A percentile compares a stretch with the other conserved stretches of the same genome.
Conservation (phyloP, 2,888 invertebrate species). For the Itoplectis maculator region DNA sequence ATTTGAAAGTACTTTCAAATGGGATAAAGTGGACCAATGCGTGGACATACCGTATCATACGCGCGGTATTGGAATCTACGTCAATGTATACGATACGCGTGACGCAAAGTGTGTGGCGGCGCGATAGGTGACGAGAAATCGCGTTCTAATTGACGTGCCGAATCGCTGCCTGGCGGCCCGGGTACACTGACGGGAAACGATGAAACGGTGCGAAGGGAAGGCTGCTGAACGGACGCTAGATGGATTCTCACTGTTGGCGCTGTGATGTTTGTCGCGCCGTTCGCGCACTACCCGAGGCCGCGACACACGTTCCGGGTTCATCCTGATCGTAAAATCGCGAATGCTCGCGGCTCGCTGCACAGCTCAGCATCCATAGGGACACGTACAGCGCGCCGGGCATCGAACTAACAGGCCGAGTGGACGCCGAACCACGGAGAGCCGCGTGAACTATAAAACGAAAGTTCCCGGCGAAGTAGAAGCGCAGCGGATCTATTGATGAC, state of each 20-base stretch:
- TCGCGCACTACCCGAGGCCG: slow-evolving; percentile 63
- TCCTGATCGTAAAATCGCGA: slow-evolving; percentile 70
- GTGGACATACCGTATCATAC: background rate
- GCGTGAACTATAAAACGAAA: slow-evolving; percentile 67
- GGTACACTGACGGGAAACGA: slow-evolving; percentile 47
- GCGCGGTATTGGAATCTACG: background rate
- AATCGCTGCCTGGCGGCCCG: slow-evolving; percentile 48
- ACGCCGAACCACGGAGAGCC: slow-evolving; percentile 22
- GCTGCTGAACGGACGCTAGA: slow-evolving; percentile 36
- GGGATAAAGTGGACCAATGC: slow-evolving; percentile 12
- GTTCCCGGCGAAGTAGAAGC: slow-evolving; percentile 67
- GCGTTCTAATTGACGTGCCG: slow-evolving; percentile 66
- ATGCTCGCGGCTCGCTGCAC: slow-evolving; percentile 53
- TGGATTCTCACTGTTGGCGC: slow-evolving; percentile 48
- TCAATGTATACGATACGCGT: background rate
- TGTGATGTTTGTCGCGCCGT: slow-evolving; percentile 39
- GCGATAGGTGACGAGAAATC: slow-evolving; percentile 58
- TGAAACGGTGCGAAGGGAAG: slow-evolving; percentile 36
- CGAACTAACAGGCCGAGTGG: slow-evolving; percentile 26
- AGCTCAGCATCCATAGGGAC: slow-evolving; percentile 1
- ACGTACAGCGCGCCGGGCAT: background rate
- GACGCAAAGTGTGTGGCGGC: slow-evolving; percentile 1
- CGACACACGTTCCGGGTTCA: slow-evolving; percentile 68
- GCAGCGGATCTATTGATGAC: slow-evolving; percentile 68
- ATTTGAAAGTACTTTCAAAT: slow-evolving; percentile 49